phyloP scores from a whole-genome alignment of 2,888 invertebrate species.

The Zelleria hepariella region DNA sequence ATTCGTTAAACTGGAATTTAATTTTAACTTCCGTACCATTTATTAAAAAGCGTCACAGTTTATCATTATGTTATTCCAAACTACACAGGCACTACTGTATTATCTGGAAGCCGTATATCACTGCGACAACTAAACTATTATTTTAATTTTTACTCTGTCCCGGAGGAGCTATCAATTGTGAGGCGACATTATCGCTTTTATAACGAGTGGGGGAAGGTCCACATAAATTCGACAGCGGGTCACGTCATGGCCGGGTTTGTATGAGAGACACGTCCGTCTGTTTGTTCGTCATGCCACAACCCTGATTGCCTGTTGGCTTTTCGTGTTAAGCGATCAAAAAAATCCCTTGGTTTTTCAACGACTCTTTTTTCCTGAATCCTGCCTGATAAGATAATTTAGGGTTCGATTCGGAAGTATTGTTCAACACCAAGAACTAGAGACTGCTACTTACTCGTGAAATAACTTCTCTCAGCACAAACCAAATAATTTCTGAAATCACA shows the following conservation, averaged over 20 bases:
- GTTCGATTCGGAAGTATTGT: too few relatives aligned
- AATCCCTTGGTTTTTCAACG: neutral
- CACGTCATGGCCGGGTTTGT: neutral
- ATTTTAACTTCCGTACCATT: neutral
- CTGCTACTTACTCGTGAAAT: too few relatives aligned
- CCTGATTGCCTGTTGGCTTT: constrained; percentile 12
- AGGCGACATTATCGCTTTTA: neutral
- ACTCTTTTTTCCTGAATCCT: neutral
- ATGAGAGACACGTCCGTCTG: constrained; percentile 1
- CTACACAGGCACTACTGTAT: neutral
- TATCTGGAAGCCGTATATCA: neutral
- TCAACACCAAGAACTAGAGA: too few relatives aligned
- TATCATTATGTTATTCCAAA: neutral
- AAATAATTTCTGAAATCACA: too few relatives aligned
- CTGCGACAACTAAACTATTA: neutral
- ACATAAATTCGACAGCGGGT: neutral
- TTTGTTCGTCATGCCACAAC: constrained; percentile 6
- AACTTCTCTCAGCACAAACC: too few relatives aligned
- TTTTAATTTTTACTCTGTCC: neutral
- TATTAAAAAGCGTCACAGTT: neutral
- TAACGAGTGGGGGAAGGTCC: neutral
- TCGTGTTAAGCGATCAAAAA: constrained; percentile 2
- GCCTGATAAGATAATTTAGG: neutral
- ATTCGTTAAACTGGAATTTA: too few relatives aligned
- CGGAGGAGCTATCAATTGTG: neutral